These are phyloP conservation scores for Carterocephalus palaemon DNA, from an alignment of 2,888 invertebrate species.

Conservation along the genomic window DNA sequence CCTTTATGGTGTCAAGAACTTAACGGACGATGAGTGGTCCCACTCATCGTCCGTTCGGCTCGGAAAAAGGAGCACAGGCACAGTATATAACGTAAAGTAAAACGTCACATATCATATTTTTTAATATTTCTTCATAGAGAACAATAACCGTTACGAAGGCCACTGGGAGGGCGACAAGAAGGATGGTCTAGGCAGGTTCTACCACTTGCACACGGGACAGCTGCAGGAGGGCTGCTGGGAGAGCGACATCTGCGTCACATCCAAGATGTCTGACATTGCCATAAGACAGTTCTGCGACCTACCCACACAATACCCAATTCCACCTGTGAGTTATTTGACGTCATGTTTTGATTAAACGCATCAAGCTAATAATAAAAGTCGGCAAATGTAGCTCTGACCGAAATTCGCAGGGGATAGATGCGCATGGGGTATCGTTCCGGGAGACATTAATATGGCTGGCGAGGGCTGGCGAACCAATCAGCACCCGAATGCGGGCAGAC, in stretches of 20 bases:
- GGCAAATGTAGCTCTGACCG: too few relatives aligned
- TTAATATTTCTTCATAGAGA: conserved; percentile 47
- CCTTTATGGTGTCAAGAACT: too few relatives aligned
- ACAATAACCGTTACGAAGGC: conserved; percentile 83
- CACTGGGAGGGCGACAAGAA: conserved; percentile 77
- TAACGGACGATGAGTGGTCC: too few relatives aligned
- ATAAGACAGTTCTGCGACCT: conserved; percentile 75
- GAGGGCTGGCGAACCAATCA: too few relatives aligned
- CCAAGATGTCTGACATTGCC: conserved; percentile 78
- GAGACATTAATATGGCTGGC: too few relatives aligned
- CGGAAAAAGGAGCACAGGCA: too few relatives aligned
- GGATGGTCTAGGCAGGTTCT: conserved; percentile 81
- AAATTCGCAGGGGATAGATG: too few relatives aligned
- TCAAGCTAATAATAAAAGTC: not conserved
- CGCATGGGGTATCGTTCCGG: too few relatives aligned
- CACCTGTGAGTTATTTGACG: conserved; percentile 50
- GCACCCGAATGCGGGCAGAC: too few relatives aligned
- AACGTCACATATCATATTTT: too few relatives aligned
- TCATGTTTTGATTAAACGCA: not conserved
- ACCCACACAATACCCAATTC: conserved; percentile 79
- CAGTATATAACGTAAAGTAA: not conserved
- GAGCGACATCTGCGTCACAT: conserved; percentile 72
- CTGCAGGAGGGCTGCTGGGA: conserved; percentile 83
- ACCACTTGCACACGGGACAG: conserved; percentile 81
- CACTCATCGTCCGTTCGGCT: too few relatives aligned